phyloP scores from a whole-genome alignment of 2,888 invertebrate genomes.

The Cremastinae sp. region DNA sequence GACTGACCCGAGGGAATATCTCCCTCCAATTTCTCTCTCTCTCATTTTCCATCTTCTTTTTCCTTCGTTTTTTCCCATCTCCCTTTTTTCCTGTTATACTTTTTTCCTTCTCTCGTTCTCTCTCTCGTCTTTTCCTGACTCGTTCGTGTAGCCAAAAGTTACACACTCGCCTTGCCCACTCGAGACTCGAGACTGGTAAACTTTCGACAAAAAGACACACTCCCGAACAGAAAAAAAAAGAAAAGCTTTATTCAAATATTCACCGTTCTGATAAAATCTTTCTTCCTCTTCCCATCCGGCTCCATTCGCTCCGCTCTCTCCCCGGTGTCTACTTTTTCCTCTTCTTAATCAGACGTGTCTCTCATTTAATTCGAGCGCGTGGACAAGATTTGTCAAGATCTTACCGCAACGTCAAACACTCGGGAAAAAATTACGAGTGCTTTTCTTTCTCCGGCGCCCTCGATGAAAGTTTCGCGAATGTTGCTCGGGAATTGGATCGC shows the following conservation, averaged over 20 bases:
- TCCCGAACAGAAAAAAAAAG: neutral
- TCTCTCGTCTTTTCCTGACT: conserved; percentile 7
- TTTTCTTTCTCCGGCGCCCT: too few relatives aligned
- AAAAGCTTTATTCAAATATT: neutral
- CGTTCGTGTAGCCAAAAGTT: conserved; percentile 24
- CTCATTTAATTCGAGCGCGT: too few relatives aligned
- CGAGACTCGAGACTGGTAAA: conserved; percentile 1
- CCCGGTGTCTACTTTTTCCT: too few relatives aligned
- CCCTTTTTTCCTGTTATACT: neutral
- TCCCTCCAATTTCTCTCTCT: conserved; percentile 20
- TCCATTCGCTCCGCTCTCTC: too few relatives aligned
- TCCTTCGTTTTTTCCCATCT: neutral
- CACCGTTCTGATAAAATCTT: neutral
- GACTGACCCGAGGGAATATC: conserved; percentile 50
- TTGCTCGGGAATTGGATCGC: too few relatives aligned
- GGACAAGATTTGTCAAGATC: too few relatives aligned
- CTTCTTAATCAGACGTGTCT: too few relatives aligned
- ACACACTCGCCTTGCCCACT: conserved; percentile 12
- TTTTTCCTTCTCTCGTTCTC: conserved; percentile 4
- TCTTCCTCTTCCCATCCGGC: too few relatives aligned
- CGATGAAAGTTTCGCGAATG: too few relatives aligned
- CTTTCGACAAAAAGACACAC: conserved; percentile 1
- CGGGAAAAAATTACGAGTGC: too few relatives aligned
- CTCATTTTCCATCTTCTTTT: neutral
- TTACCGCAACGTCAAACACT: too few relatives aligned